These are phyloP conservation scores for Eriosoma lanigerum DNA, from an alignment of 1,140 invertebrate genomes.

Conservation along the genomic window DNA sequence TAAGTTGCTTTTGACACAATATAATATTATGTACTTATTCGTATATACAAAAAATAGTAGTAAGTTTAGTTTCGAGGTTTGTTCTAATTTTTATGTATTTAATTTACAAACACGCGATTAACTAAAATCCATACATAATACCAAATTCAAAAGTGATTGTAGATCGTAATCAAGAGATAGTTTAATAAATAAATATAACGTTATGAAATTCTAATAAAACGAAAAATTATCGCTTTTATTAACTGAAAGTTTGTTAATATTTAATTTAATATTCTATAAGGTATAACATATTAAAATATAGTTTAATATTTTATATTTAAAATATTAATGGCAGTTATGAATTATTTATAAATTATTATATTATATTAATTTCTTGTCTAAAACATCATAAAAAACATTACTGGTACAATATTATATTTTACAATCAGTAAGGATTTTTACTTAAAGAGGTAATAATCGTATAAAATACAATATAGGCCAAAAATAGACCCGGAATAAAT, in stretches of 20 bases:
- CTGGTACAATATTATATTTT: not conserved
- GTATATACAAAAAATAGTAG: too few relatives aligned
- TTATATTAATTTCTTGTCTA: not conserved
- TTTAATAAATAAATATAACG: constrained; percentile 8
- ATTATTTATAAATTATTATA: not conserved
- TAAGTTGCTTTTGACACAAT: too few relatives aligned
- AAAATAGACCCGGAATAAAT: too few relatives aligned
- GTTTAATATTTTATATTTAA: not conserved
- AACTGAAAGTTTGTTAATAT: constrained; percentile 22
- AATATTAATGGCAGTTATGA: not conserved
- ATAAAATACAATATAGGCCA: too few relatives aligned
- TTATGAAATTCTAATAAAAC: not conserved
- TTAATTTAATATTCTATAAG: constrained; percentile 1
- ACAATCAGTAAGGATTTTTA: not conserved
- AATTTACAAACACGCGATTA: too few relatives aligned
- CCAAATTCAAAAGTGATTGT: not conserved
- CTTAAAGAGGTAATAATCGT: not conserved
- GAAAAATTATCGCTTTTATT: not conserved
- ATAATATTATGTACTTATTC: too few relatives aligned
- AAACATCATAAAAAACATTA: not conserved
- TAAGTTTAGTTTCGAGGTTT: not conserved
- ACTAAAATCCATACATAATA: not conserved
- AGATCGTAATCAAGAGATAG: constrained; percentile 3
- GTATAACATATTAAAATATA: constrained; percentile 18
- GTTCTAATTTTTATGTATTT: not conserved